Base-by-base conservation (phyloP, 2,797 vertebrate genomes). In the Acrossocheilus wenchowensis region DNA sequence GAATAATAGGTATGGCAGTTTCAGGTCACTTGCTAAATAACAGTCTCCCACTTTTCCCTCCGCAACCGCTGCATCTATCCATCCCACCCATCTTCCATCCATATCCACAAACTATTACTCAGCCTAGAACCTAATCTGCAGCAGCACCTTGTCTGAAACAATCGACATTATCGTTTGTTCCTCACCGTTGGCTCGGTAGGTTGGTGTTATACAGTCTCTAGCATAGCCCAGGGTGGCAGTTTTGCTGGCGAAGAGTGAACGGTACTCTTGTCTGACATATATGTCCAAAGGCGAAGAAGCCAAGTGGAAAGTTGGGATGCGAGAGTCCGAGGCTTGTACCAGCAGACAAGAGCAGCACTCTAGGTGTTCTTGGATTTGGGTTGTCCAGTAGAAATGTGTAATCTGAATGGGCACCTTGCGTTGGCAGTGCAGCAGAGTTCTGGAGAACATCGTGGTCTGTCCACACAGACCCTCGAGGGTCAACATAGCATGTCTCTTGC, bases 231-330 rank as follows among this genome's bases (percentile, higher is more conserved):
- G 77, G 26, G 45, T 68, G 36, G 30, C n/a, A 85, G 74, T 78
- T 81, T 79, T 39, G 4, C 45, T 73, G 43, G 30, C 34, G 81
- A 62, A 39, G 45, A 75, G 50, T n/a, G 26, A 80, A 72, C 5
- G 9, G n/a, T 45, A 11, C 19, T 81, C 62, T 54, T 78, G 62
- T 82, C 78, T 73, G 75, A 78, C 81, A 79, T 89, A 45, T 68
- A 87, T 74, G 78, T 83, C 72, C 85, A 87, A 86, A 85, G 88
- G 85, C 82, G 50, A 82, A 62, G 86, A 88, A 91, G 90, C 86
- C 86, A 88, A 93, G 88, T 84, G 90, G 92, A 91, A 94, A 91
- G 89, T 88, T 62, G 66, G 36, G 69, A 74, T 88, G 83, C 93
- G 93, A 92, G 92, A 92, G 87, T 92, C 90, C 82, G 87, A 87